Evolutionary conservation across 2,113 vertebrate species (phyloP).

Genomic region (Ariopsis seemanni): DNA sequence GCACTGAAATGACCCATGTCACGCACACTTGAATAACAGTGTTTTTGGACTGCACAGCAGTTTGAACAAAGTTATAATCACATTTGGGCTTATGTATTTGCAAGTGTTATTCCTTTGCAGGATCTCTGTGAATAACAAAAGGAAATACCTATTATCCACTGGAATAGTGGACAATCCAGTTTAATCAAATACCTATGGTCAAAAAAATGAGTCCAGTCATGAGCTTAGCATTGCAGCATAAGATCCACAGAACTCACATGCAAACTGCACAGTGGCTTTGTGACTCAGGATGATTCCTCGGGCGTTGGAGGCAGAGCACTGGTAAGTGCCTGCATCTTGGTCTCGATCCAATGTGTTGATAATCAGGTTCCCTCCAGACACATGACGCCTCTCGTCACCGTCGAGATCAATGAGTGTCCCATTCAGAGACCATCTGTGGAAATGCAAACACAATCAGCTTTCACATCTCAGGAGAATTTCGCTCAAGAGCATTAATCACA

Average conservation of each 20-base stretch:
- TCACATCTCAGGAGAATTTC: slow-evolving; percentile 60
- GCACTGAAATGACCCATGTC: neutral
- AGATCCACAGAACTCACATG: slow-evolving; percentile 75
- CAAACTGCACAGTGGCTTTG: slow-evolving; percentile 80
- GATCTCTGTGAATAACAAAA: neutral
- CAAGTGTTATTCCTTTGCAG: neutral
- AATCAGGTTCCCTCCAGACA: slow-evolving; percentile 80
- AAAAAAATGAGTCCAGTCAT: neutral
- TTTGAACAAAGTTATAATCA: neutral
- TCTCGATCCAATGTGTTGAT: slow-evolving; percentile 77
- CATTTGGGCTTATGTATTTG: neutral
- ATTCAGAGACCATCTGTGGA: slow-evolving; percentile 85
- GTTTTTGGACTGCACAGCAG: neutral
- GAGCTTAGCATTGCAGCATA: neutral
- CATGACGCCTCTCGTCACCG: slow-evolving; percentile 75
- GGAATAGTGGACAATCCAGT: neutral
- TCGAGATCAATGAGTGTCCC: slow-evolving; percentile 79
- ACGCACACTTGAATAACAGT: neutral
- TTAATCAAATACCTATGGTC: neutral
- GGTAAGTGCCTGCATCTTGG: slow-evolving; percentile 79
- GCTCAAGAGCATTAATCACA: slow-evolving; percentile 65
- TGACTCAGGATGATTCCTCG: slow-evolving; percentile 78
- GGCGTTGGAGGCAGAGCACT: slow-evolving; percentile 76
- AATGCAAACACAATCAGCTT: slow-evolving; percentile 79
- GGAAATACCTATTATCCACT: neutral